Conservation (phyloP, 2,797 vertebrate species). For the Synanceia verrucosa region DNA sequence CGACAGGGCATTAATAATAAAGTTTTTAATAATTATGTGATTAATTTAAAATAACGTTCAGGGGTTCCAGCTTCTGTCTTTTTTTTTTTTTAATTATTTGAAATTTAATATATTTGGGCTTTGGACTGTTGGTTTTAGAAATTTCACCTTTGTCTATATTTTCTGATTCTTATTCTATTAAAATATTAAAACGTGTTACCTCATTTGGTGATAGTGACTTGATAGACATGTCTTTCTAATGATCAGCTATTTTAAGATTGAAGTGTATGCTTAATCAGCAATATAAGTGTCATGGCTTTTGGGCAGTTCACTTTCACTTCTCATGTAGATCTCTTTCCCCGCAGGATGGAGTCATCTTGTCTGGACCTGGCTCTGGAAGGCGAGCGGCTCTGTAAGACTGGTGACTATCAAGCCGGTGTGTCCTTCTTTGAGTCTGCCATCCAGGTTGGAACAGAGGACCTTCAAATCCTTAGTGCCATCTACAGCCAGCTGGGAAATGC, state of each 20-base stretch:
- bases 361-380: slow-evolving; percentile 96
- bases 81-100: background rate
- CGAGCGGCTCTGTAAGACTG: slow-evolving; percentile 92
- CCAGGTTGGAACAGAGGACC: slow-evolving; percentile 95
- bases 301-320: background rate
- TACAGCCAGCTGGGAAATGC: slow-evolving; percentile 98
- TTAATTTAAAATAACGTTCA: background rate
- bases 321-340: slow-evolving; percentile 12
- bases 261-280: background rate
- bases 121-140: background rate
- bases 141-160: background rate
- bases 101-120: background rate
- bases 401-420: slow-evolving; percentile 90
- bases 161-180: too few relatives aligned
- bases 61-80: background rate
- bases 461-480: slow-evolving; percentile 97
- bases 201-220: too few relatives aligned
- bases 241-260: background rate
- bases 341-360: slow-evolving; percentile 97
- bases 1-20: background rate
- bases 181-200: too few relatives aligned
- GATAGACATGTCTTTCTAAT: too few relatives aligned
- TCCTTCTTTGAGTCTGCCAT: slow-evolving; percentile 96
- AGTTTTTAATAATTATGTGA: background rate
- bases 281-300: background rate